Base-by-base conservation (phyloP, 2,888 invertebrate species). In the Digitonthophagus gazella region DNA sequence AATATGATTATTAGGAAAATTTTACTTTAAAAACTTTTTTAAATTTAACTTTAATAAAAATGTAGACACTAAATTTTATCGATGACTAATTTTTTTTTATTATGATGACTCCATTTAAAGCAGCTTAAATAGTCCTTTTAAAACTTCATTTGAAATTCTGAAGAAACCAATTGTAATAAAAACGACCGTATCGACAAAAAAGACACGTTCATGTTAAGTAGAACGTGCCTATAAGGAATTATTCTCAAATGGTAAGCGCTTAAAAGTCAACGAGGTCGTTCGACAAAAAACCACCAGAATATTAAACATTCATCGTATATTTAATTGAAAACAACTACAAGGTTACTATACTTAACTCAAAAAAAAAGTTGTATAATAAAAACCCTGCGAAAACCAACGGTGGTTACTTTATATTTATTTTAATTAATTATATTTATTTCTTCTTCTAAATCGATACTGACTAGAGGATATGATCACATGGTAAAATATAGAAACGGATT, bases 401-500 rank as follows among this genome's bases (percentile, higher is more conserved):
- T 18, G 61, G 61, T 6, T 61, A 6, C n/a, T 44, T 44, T 8
- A 44, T 8, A 44, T 8, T 44, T n/a, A 44, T 44, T 44, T 57
- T 57, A 57, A 57, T 57, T 15, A n/a, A 57, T 57, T 15, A 61
- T n/a, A 61, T 20, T n/a, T 61, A 61, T 20, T 19, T 19, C 11
- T 44, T 44, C 28, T 44, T 8, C 6, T 44, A 44, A 61, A 19
- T 61, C 6, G 15, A 18, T 20, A 61, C 61, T 61, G 61, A 61
- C 61, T 61, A 61, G 61, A 61, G 28, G 28, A 61, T 19, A 61
- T 19, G 20, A 61, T 61, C 61, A 61, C 61, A 61, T 61, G 61
- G 61, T 61, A 61, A 61, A 61, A 61, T 61, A 61, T 61, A 61
- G 18, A 15, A 61, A 61, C 20, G 18, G 61, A 61, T 61, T 61